Evolutionary conservation across 2,113 vertebrate species (phyloP).

Genomic region (Melanerpes aurifrons): DNA sequence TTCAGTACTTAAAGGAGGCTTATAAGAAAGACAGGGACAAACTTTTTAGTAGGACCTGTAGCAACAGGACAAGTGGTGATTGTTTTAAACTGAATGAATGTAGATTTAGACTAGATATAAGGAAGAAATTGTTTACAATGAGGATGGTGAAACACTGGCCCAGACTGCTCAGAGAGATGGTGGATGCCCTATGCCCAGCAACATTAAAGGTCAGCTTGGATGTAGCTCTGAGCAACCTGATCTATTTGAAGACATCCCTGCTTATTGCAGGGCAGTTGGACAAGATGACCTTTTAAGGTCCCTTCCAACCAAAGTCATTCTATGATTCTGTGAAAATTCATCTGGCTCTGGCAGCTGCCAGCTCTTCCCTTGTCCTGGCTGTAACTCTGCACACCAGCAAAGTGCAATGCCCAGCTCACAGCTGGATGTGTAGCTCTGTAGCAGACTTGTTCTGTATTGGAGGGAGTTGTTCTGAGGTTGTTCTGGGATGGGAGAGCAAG

Average conservation of each 20-base stretch:
- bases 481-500: neutral
- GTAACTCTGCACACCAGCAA: neutral
- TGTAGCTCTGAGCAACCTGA: too few species aligned
- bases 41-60: neutral
- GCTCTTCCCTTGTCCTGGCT: neutral
- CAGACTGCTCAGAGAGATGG: too few species aligned
- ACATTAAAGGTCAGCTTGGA: too few species aligned
- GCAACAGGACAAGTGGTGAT: neutral
- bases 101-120: too few species aligned
- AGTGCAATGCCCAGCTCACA: fast-evolving
- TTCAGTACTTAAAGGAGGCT: neutral
- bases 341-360: fast-evolving
- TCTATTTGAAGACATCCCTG: too few species aligned
- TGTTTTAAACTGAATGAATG: too few species aligned
- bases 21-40: neutral
- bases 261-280: too few species aligned
- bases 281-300: neutral
- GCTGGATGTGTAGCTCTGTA: neutral
- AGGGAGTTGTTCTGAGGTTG: neutral
- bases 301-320: neutral
- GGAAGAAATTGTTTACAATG: too few species aligned
- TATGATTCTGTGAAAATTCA: neutral
- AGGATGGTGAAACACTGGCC: too few species aligned
- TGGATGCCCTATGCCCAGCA: too few species aligned
- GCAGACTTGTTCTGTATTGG: neutral